A percentile compares a stretch with the other conserved stretches of the same genome.
Evolutionary conservation across 2,888 invertebrate species (phyloP).

Genomic region (Tribolium freemani): DNA sequence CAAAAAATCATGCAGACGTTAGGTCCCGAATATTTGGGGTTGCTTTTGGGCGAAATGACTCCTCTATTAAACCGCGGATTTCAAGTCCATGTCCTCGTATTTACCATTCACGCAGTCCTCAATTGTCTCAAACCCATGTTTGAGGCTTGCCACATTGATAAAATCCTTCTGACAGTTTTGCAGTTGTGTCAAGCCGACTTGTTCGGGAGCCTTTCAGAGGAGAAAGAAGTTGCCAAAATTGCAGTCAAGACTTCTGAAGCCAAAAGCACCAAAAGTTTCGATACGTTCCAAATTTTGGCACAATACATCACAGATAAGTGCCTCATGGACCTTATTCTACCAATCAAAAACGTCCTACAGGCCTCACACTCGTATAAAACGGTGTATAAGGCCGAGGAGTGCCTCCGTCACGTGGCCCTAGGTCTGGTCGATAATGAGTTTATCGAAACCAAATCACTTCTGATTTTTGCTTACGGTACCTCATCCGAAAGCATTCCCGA

Average conservation of each 20-base stretch:
- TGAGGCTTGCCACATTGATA: constrained; percentile 83
- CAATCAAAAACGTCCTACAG: constrained; percentile 85
- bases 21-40: constrained; percentile 84
- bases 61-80: constrained; percentile 88
- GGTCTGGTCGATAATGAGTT: constrained; percentile 89
- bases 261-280: constrained; percentile 87
- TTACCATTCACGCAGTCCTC: constrained; percentile 88
- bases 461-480: constrained; percentile 86
- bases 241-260: constrained; percentile 86
- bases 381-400: constrained; percentile 84
- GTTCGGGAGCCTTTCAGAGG: constrained; percentile 89
- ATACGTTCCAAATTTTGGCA: constrained; percentile 86
- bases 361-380: constrained; percentile 85
- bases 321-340: constrained; percentile 82
- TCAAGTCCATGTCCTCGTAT: constrained; percentile 93
- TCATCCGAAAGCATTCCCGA: constrained; percentile 86
- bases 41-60: constrained; percentile 85
- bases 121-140: constrained; percentile 80
- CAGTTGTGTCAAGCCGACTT: constrained; percentile 88
- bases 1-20: constrained; percentile 89
- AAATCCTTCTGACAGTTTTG: constrained; percentile 79
- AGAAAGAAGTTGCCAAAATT: constrained; percentile 91
- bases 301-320: constrained; percentile 83
- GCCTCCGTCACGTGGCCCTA: constrained; percentile 81
- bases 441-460: constrained; percentile 78